Conservation (phyloP, 1,140 invertebrate species). For the Heliothis virescens region DNA sequence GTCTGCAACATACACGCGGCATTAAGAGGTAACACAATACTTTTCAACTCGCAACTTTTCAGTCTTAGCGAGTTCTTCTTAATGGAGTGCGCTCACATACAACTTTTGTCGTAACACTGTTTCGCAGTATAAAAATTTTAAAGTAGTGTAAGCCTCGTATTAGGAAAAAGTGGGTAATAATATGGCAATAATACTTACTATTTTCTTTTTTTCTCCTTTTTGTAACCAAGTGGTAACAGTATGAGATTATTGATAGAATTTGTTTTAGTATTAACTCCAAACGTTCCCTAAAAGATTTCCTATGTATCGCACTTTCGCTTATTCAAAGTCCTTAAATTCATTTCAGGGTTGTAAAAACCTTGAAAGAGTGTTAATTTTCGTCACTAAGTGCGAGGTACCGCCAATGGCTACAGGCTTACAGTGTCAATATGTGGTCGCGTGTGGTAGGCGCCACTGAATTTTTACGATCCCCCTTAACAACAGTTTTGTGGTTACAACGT, state of each 20-base stretch:
- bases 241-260: too few species aligned
- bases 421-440: conserved; percentile 30
- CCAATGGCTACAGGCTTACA: not conserved
- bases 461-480: conserved; percentile 23
- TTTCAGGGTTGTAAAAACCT: too few species aligned
- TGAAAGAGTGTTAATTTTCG: not conserved
- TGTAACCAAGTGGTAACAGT: too few species aligned
- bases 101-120: not conserved
- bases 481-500: conserved; percentile 20
- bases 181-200: not conserved
- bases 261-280: too few species aligned
- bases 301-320: too few species aligned
- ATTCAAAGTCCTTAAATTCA: too few species aligned
- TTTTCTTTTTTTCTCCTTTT: not conserved
- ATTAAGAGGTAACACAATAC: conserved; percentile 24
- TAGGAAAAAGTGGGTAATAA: not conserved
- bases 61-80: conserved; percentile 29
- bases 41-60: conserved; percentile 19
- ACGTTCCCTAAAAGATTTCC: too few species aligned
- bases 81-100: conserved; percentile 1
- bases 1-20: conserved; percentile 3
- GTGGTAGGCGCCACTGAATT: conserved; percentile 15
- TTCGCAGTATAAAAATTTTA: not conserved
- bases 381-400: not conserved
- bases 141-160: conserved; percentile 11